phyloP scores from a whole-genome alignment of 2,888 invertebrate genomes.

The Drosophila rellima region DNA sequence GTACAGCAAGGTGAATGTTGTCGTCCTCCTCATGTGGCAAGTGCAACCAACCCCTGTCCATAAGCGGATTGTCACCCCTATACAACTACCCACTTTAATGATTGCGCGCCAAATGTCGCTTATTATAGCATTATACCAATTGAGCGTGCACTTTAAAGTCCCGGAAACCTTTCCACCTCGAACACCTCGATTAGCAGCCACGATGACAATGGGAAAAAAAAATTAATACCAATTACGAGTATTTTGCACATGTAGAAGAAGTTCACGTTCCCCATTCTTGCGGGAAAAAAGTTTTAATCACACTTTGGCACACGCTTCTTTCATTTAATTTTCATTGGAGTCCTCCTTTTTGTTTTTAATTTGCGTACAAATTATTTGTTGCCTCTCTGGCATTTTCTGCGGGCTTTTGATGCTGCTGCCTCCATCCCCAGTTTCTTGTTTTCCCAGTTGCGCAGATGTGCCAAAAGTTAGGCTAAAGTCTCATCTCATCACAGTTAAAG shows the following conservation, averaged over 20 bases:
- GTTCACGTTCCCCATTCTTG: neutral
- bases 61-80: conserved; percentile 15
- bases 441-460: conserved; percentile 53
- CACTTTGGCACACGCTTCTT: conserved; percentile 72
- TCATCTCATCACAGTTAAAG: conserved; percentile 57
- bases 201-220: conserved; percentile 42
- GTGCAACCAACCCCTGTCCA: conserved; percentile 47
- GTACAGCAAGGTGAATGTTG: conserved; percentile 43
- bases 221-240: conserved; percentile 59
- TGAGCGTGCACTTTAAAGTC: conserved; percentile 67
- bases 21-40: conserved; percentile 11
- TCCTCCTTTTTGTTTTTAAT: conserved; percentile 67
- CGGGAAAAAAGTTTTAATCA: conserved; percentile 76
- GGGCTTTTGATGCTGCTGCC: conserved; percentile 48
- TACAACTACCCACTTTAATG: conserved; percentile 24
- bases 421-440: neutral
- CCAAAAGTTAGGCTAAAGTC: conserved; percentile 66
- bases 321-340: conserved; percentile 69
- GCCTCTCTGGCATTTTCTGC: conserved; percentile 49
- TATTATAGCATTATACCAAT: conserved; percentile 78
- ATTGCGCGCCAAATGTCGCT: conserved; percentile 57
- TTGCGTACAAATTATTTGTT: conserved; percentile 76
- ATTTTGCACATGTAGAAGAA: conserved; percentile 45
- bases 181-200: conserved; percentile 63
- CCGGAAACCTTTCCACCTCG: conserved; percentile 9